These are phyloP conservation scores for Heliconius hortense DNA, from an alignment of 2,888 invertebrate genomes.

Conservation along the genomic window DNA sequence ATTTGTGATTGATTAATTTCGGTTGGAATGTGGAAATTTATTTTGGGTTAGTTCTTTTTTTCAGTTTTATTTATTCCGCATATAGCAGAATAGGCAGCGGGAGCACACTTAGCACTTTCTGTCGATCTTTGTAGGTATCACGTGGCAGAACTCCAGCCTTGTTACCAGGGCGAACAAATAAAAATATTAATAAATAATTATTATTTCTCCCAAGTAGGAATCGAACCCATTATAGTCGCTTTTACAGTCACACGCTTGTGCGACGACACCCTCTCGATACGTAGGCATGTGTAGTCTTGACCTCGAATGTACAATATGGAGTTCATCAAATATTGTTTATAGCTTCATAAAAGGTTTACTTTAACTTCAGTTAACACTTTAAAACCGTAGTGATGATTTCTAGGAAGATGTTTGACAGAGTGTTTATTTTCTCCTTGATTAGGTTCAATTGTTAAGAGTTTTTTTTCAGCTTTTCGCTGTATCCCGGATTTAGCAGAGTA, in stretches of 20 bases:
- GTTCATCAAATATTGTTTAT: constrained; percentile 3
- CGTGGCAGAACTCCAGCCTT: too few relatives aligned
- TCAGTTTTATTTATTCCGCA: background rate
- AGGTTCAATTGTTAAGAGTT: background rate
- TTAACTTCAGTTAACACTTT: constrained; percentile 3
- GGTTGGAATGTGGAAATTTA: background rate
- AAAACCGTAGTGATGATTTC: background rate
- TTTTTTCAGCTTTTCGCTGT: too few relatives aligned
- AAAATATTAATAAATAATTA: too few relatives aligned
- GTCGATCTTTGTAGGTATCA: too few relatives aligned
- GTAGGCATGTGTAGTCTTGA: background rate
- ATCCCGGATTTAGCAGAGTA: too few relatives aligned
- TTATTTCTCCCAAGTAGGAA: too few relatives aligned
- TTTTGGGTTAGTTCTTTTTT: background rate
- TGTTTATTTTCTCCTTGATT: background rate
- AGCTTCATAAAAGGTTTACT: background rate
- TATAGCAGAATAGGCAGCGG: too few relatives aligned
- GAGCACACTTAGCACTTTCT: too few relatives aligned
- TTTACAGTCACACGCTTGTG: background rate
- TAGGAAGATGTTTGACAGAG: background rate
- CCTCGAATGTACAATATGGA: background rate
- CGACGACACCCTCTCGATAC: background rate
- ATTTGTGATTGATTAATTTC: background rate
- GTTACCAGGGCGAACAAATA: too few relatives aligned
- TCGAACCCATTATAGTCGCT: too few relatives aligned